Base-by-base conservation (phyloP, 2,113 vertebrate species). In the Gobiocypris rarus region DNA sequence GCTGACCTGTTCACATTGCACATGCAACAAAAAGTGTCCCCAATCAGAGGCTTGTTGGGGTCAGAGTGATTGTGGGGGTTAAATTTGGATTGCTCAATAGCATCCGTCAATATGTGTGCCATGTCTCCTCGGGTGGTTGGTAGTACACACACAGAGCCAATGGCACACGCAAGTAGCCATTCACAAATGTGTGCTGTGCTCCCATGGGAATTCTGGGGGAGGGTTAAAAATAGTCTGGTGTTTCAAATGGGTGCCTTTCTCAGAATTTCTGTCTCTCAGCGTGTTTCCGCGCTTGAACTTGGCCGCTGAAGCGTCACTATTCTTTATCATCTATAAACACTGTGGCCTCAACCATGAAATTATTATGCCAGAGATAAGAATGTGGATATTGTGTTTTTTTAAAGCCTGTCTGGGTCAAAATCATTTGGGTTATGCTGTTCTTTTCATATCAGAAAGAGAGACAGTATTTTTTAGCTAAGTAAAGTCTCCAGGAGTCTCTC, bases 111-210 rank as follows among this genome's bases (percentile, higher is more conserved):
- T 74, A 81, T 34, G 69, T 48, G 59, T 14, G 4, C 43, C 59
- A 58, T 14, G 31, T 67, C 74, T 88, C 82, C 73, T 86, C 71
- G 69, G 76, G 84, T 86, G 77, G 63, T 43, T n/a, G 14, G 28
- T 80, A 82, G 41, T 58, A 78, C 58, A 84, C 67, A n/a, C 34
- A n/a, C 54, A 56, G 69, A 19, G 24, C 24, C 74, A 82, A 26
- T 74, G 45, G 70, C 70, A 38, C 67, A 85, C 4, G 41, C 65
- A 52, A 45, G 56, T 34, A 63, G 48, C 75, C 75, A 83, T 70
- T 73, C 75, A 80, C 74, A 50, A 86, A 83, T 61, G 28, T 38
- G 75, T 50, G 56, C 45, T 43, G 34, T 10, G 52, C 65, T 80
- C 75, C 34, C 65, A 71, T 81, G 45, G 79, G 61, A 69, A 81